phyloP scores from a whole-genome alignment of 2,797 vertebrate genomes.

The Argentina silus region DNA sequence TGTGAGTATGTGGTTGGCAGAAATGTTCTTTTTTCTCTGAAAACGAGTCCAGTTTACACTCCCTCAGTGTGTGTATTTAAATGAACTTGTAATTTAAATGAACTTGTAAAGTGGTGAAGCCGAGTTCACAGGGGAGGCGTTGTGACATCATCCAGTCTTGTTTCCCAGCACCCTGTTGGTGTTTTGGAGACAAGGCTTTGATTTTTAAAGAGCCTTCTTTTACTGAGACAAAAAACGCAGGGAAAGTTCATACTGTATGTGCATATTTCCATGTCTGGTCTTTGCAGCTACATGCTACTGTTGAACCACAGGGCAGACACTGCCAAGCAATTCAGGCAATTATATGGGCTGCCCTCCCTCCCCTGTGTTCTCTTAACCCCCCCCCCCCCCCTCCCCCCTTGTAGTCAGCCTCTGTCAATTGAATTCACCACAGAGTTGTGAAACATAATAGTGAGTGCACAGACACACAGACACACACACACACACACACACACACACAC shows the following conservation, averaged over 20 bases:
- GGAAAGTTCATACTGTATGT: constrained; percentile 16
- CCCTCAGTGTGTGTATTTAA: no score
- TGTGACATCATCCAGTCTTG: no score
- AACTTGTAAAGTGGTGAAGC: no score
- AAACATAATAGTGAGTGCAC: constrained; percentile 30
- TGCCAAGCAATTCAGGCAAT: constrained; percentile 68
- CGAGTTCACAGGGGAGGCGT: no score
- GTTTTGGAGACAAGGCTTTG: no score
- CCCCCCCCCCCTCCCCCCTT: constrained; percentile 35
- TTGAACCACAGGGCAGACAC: constrained; percentile 70
- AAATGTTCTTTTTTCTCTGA: no score
- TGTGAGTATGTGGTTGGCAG: no score
- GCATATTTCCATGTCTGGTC: constrained; percentile 75
- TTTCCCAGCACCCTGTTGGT: no score
- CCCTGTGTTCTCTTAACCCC: constrained; percentile 9
- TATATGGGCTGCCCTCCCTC: constrained; percentile 59
- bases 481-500: constrained; percentile 22
- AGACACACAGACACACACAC: constrained; percentile 15
- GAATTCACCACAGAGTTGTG: constrained; percentile 59
- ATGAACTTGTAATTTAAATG: no score
- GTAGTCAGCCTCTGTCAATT: constrained; percentile 56
- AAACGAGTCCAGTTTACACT: no score
- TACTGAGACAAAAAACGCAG: no score
- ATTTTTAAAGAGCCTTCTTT: no score
- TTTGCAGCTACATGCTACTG: constrained; percentile 71